Evolutionary conservation across 2,113 vertebrate genomes (phyloP), one percentile per base, ranked within the genome.

Genomic region (Rhinoptilus africanus): DNA sequence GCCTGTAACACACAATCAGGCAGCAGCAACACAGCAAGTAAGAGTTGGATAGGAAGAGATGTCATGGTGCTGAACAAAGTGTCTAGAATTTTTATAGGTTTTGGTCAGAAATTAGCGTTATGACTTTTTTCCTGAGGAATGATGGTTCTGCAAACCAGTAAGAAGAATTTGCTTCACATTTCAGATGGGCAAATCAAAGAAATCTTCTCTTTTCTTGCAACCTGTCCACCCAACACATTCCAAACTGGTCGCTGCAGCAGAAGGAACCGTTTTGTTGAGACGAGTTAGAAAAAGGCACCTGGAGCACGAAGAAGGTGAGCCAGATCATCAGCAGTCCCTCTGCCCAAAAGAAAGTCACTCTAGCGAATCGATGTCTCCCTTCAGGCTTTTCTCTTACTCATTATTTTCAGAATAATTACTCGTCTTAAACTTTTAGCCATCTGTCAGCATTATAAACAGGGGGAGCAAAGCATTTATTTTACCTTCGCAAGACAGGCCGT

Each of bases 401-500:
- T 45, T 76, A 67, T 37, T 80, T 60, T 43, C 34, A 17, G 45
- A 73, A 24, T 48, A 43, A 24, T 6, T 12, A 62, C 41, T 37
- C 8, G 2, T 8, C 1, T 39, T 15, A 48, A 30, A 24, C 32
- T 53, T 50, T 32, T 50, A 75, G 32, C 23, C 34, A 10, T 47
- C 34, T 68, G 82, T 16, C 91, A 17, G 28, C 21, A 71, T 5
- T 21, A 62, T 1, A 47, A 78, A 4, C 5, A 14, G 17, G 24
- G 60, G 35, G 60, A 39, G 85, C n/a, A 47, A 83, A n/a, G 14
- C 0, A 0, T 12, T 35, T 39, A 8, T 24, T 68, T 97, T 98
- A 99, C 99, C 99, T 99, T 99, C 99, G 48, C 99, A 99, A 79
- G 99, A 99, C 94, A 99, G 99, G 97, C 99, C 99, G 8, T 99